phyloP scores from a whole-genome alignment of 2,888 invertebrate genomes.

The Folsomia manolachei region DNA sequence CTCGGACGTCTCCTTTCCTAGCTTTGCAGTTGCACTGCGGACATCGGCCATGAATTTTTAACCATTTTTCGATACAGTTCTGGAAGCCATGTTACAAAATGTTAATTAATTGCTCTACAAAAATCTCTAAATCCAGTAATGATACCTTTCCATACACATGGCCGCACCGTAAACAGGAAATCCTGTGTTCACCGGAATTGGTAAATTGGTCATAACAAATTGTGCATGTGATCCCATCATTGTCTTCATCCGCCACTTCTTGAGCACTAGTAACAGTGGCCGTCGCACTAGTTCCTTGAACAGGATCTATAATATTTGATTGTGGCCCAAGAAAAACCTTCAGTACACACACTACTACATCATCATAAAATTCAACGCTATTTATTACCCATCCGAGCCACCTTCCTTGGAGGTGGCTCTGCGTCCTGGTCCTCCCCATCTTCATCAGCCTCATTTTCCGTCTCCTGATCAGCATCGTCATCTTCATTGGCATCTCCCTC shows the following conservation, averaged over 20 bases:
- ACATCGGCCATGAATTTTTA: conserved; percentile 64
- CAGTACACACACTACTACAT: too few relatives aligned
- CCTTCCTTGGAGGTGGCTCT: conserved; percentile 2
- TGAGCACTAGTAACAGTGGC: background rate
- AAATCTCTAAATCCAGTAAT: background rate
- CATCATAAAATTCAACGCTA: background rate
- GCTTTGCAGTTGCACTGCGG: conserved; percentile 85
- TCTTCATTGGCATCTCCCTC: conserved; percentile 4
- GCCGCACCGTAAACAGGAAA: conserved; percentile 85
- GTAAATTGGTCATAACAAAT: conserved; percentile 89
- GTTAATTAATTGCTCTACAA: background rate
- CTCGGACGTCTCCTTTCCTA: conserved; percentile 66
- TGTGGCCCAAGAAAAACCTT: background rate
- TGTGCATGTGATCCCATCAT: conserved; percentile 72
- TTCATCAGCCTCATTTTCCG: background rate
- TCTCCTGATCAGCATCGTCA: background rate
- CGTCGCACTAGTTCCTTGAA: background rate
- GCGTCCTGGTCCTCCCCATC: background rate
- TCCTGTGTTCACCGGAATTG: conserved; percentile 77
- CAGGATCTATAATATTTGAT: too few relatives aligned
- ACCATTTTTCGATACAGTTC: conserved; percentile 74
- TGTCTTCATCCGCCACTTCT: conserved; percentile 55
- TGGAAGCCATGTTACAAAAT: background rate
- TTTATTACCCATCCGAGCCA: background rate
- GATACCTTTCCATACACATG: conserved; percentile 77